Conservation (phyloP, 2,888 invertebrate genomes). For the Xestia xanthographa region DNA sequence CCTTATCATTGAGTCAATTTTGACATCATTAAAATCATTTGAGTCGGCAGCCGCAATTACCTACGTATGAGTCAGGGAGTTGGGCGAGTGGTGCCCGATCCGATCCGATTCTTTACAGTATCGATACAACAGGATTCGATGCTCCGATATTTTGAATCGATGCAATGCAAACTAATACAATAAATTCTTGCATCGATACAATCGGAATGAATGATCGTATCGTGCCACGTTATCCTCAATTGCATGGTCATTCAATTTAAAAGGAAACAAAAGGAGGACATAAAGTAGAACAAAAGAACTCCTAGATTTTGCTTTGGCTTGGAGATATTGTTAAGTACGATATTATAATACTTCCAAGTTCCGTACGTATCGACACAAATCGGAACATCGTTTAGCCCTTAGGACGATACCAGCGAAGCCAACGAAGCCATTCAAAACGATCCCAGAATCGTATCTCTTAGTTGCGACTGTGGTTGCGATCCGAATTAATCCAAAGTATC, state of each 20-base stretch:
- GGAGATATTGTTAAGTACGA: neutral
- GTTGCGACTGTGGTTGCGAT: no score
- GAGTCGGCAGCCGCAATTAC: constrained; percentile 73
- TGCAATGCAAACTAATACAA: neutral
- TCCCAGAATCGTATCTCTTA: neutral
- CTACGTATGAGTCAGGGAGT: constrained; percentile 56
- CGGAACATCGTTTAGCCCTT: neutral
- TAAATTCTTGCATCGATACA: neutral
- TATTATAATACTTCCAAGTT: neutral
- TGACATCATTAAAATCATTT: constrained; percentile 78
- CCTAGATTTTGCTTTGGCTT: neutral
- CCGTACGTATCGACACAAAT: neutral
- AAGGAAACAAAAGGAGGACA: neutral
- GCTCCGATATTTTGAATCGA: neutral
- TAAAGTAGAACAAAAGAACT: neutral
- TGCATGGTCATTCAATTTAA: neutral
- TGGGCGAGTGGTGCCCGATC: constrained; percentile 6
- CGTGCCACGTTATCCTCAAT: neutral
- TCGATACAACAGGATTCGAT: neutral
- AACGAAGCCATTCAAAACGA: neutral
- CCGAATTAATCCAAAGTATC: neutral
- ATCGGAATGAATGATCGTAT: neutral
- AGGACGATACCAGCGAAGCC: neutral
- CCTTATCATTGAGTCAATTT: constrained; percentile 75
- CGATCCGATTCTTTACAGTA: neutral